Base-by-base conservation (phyloP, 37 sponge, comb jelly and placozoan genomes). In the Aphrocallistes beatrix region DNA sequence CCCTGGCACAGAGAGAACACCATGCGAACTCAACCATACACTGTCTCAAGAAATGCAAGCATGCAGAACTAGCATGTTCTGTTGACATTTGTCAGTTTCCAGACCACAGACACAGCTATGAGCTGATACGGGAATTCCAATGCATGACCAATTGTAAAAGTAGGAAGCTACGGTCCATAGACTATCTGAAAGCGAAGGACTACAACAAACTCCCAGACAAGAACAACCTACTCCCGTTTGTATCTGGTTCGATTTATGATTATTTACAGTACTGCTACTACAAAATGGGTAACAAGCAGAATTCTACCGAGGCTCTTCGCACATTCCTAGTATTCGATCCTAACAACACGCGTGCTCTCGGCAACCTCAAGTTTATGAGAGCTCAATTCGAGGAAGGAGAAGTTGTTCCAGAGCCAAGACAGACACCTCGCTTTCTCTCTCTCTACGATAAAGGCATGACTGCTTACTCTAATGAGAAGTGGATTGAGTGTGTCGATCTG, bases 91-190 rank as follows among this genome's bases (percentile, higher is more conserved):
- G 75, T 13, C 75, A 60, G 75, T 25, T 60, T 6, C n/a, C 75
- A 32, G 75, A 3, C 21, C 75, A 60, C 21, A 60, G 34, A 30
- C 1, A 13, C n/a, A 60, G 25, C 75, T 60, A 60, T 28, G 6
- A 19, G 28, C 75, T 60, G 6, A 30, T 60, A 3, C 10, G 75
- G 34, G 3, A 13, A 32, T 60, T 60, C 75, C 75, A 60, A 3
- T 60, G 75, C 34, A 60, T 60, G 75, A 60, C 75, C n/a, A 60
- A 13, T 60, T 60, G 75, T 30, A 60, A 60, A 30, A 30, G 75
- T 13, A 60, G 34, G 75, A 60, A 60, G n/a, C 75, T 60, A 3
- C 10, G 75, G 34, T 60, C 75, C 6, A 60, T 60, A 60, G 75
- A 60, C 34, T 60, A 60, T 30, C 10, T 60, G 8, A 60, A 60